These are phyloP conservation scores for Sphinx pinastri DNA, from an alignment of 2,888 invertebrate species.

Conservation along the genomic window DNA sequence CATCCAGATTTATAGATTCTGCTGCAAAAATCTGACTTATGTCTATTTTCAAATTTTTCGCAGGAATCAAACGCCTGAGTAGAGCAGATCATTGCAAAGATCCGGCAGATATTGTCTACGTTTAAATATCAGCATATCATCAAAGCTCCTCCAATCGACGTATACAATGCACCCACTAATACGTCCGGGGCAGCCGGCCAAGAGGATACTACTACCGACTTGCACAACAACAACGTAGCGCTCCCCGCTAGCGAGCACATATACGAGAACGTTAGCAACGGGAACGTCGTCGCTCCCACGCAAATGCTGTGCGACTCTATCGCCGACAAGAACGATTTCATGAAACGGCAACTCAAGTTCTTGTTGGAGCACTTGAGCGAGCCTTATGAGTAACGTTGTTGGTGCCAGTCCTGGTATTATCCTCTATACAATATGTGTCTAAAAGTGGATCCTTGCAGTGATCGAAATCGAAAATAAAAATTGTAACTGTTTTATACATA, in stretches of 20 bases:
- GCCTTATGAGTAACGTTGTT: conserved; percentile 83
- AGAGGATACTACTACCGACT: conserved; percentile 74
- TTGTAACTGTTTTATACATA: conserved; percentile 77
- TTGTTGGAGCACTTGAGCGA: conserved; percentile 87
- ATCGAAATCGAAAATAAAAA: conserved; percentile 74
- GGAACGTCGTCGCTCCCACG: conserved; percentile 77
- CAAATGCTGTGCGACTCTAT: conserved; percentile 77
- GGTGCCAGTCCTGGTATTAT: conserved; percentile 71
- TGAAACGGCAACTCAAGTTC: conserved; percentile 83
- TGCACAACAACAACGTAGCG: conserved; percentile 67
- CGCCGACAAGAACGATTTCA: conserved; percentile 77
- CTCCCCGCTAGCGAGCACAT: conserved; percentile 53
- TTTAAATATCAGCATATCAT: conserved; percentile 87
- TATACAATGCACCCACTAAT: conserved; percentile 71
- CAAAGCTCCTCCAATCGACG: conserved; percentile 79
- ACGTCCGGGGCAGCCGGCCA: conserved; percentile 62
- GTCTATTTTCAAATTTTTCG: conserved; percentile 78
- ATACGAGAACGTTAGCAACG: conserved; percentile 76
- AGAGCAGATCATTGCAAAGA: conserved; percentile 93
- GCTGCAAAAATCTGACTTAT: conserved; percentile 68
- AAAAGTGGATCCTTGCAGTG: conserved; percentile 83
- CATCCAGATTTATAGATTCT: conserved; percentile 48
- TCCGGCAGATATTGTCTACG: conserved; percentile 90
- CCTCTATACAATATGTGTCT: conserved; percentile 78
- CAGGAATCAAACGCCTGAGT: conserved; percentile 96